These are phyloP conservation scores for Scolopax mira DNA, from an alignment of 2,113 vertebrate genomes.

Conservation along the genomic window DNA sequence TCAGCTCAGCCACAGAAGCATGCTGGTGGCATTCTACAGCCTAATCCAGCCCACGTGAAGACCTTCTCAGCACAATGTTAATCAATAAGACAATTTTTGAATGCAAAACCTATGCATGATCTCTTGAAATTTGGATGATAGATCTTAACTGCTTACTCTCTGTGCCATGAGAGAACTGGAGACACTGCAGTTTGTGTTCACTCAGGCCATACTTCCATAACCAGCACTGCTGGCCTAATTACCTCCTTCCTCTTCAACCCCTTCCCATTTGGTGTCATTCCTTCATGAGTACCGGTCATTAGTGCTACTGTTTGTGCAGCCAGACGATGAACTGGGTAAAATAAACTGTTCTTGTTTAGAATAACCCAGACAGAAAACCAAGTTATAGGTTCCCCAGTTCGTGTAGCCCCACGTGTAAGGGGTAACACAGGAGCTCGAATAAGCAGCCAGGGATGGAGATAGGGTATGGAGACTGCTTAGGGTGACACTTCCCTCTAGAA, in stretches of 20 bases:
- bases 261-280: not conserved
- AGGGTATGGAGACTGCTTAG: not conserved
- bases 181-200: accelerated
- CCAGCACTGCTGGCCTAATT: not conserved
- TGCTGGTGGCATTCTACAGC: not conserved
- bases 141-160: not conserved
- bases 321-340: not conserved
- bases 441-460: not conserved
- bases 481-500: not conserved
- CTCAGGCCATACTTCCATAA: not conserved
- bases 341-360: not conserved
- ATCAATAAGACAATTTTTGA: not conserved
- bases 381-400: not conserved
- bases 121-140: not conserved
- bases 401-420: not conserved
- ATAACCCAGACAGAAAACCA: not conserved
- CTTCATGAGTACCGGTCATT: not conserved
- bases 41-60: not conserved
- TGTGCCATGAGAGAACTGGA: not conserved
- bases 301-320: not conserved
- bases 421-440: not conserved
- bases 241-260: not conserved
- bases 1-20: not conserved
- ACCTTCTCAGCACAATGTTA: not conserved
- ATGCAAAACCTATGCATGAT: not conserved